Evolutionary conservation across 2,797 vertebrate species (phyloP).

Genomic region (Falco concolor): DNA sequence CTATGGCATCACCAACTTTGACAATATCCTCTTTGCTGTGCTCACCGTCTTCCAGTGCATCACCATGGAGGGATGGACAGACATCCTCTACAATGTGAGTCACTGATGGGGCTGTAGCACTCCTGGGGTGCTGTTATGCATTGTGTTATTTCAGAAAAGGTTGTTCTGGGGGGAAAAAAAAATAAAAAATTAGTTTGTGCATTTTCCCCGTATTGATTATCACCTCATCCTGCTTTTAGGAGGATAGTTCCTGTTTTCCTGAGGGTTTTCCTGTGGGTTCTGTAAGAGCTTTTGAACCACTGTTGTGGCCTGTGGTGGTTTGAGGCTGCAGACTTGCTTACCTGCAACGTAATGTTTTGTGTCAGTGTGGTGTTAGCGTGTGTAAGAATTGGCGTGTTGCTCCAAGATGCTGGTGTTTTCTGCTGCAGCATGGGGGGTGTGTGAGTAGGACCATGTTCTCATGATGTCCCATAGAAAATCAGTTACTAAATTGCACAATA

Average conservation of each 20-base stretch:
- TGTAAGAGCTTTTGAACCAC: neutral
- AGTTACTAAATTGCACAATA: too few relatives aligned
- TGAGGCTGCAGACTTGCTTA: neutral
- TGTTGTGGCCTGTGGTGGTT: neutral
- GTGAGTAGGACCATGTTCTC: neutral
- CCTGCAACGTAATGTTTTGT: neutral
- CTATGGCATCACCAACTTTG: conserved; percentile 97
- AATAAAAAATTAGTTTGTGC: accelerated
- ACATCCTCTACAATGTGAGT: conserved; percentile 95
- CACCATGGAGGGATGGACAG: conserved; percentile 97
- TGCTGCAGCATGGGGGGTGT: neutral
- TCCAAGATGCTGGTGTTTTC: neutral
- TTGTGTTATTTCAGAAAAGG: neutral
- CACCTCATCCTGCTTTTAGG: neutral
- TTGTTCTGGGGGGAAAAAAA: neutral
- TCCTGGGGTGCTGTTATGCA: neutral
- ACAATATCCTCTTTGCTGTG: conserved; percentile 96
- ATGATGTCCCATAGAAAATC: neutral
- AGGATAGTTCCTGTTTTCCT: neutral
- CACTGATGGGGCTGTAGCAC: neutral
- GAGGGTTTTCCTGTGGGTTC: neutral
- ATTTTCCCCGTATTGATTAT: neutral
- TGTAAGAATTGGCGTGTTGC: neutral
- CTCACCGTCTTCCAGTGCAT: conserved; percentile 98
- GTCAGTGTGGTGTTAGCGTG: neutral